Evolutionary conservation across 2,113 vertebrate genomes (phyloP).

Genomic region (Corydoras sp.): DNA sequence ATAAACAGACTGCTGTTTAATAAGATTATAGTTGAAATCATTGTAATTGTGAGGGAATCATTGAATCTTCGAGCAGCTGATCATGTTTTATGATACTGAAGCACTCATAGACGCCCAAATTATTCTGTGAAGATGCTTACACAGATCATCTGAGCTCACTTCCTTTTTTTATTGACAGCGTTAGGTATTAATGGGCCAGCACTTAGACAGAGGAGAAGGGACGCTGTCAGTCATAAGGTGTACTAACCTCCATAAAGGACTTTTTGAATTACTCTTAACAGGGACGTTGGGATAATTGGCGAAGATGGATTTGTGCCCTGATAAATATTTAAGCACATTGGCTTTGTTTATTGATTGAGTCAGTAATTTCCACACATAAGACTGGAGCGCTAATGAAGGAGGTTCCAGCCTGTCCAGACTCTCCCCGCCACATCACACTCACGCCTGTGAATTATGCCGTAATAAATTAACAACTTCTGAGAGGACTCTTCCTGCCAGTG

Average conservation of each 20-base stretch:
- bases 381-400: constrained; percentile 69
- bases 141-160: constrained; percentile 48
- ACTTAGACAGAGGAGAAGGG: constrained; percentile 68
- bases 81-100: constrained; percentile 9
- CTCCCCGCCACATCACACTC: constrained; percentile 67
- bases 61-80: not conserved
- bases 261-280: constrained; percentile 75
- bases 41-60: no score
- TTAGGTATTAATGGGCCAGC: constrained; percentile 68
- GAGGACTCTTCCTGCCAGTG: constrained; percentile 57
- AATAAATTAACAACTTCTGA: constrained; percentile 71
- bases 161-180: constrained; percentile 63
- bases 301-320: constrained; percentile 66
- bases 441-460: constrained; percentile 67
- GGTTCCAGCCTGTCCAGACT: constrained; percentile 76
- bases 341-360: constrained; percentile 77
- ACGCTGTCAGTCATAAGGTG: constrained; percentile 71
- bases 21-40: no score
- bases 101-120: constrained; percentile 14
- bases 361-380: constrained; percentile 75
- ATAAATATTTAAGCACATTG: constrained; percentile 81
- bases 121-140: constrained; percentile 24
- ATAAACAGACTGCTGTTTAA: no score
- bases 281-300: constrained; percentile 69
- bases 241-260: constrained; percentile 70